A percentile compares a stretch with the other conserved stretches of the same genome.
Conservation (phyloP, 2,113 vertebrate genomes). For the Phylloscopus whistleri region DNA sequence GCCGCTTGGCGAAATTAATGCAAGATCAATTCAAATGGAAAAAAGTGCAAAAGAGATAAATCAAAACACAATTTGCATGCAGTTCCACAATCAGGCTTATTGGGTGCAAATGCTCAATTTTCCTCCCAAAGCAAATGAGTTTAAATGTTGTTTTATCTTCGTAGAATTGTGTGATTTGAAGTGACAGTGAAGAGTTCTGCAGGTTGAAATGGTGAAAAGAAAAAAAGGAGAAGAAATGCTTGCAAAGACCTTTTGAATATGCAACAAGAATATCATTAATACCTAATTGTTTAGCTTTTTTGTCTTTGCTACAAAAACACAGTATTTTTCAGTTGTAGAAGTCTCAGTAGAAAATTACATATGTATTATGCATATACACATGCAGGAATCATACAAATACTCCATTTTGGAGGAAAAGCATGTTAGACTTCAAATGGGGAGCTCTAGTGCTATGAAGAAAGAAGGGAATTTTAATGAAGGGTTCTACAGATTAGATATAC, state of each 20-base stretch:
- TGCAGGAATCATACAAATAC: constrained; percentile 51
- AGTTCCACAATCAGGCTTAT: constrained; percentile 83
- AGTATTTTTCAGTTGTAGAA: constrained; percentile 58
- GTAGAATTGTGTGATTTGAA: constrained; percentile 77
- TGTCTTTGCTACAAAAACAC: constrained; percentile 64
- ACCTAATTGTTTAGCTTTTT: constrained; percentile 71
- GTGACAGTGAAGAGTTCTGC: constrained; percentile 78
- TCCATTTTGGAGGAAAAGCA: constrained; percentile 40
- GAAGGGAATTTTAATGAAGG: constrained; percentile 36
- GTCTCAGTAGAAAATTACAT: constrained; percentile 52
- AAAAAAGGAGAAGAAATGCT: constrained; percentile 62
- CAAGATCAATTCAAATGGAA: constrained; percentile 88
- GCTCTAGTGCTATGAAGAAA: constrained; percentile 43
- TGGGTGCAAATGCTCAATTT: constrained; percentile 80
- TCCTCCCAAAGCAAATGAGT: constrained; percentile 77
- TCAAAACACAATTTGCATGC: constrained; percentile 86
- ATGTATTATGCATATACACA: constrained; percentile 65
- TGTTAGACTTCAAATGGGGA: constrained; percentile 42
- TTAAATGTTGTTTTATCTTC: constrained; percentile 78
- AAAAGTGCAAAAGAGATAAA: constrained; percentile 86
- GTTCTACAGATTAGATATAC: constrained; percentile 46
- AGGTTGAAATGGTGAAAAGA: constrained; percentile 73
- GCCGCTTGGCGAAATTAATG: constrained; percentile 83
- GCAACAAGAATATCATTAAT: constrained; percentile 77
- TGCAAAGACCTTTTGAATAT: constrained; percentile 76